Evolutionary conservation across 2,797 vertebrate genomes (phyloP), one percentile per base, ranked within the genome.

Genomic region (Amblyopsis hoosieri): DNA sequence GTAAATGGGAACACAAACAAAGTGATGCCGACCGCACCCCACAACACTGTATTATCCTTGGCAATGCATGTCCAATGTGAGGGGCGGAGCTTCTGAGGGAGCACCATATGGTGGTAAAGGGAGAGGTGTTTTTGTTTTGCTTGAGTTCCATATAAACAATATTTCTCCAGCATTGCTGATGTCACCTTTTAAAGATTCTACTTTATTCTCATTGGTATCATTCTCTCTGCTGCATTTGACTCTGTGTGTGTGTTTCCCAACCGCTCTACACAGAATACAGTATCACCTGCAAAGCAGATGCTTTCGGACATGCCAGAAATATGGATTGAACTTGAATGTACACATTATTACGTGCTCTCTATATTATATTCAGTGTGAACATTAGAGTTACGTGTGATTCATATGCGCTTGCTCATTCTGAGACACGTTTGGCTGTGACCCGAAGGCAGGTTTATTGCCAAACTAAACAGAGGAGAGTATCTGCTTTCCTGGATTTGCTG

Each of bases 401-500:
- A 57, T 57, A 80, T 69, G 45, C 67, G 69, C 48, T 74, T 62
- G 37, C 60, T 74, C 53, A 64, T 58, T 77, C 71, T 72, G 76
- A 75, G 75, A 81, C 83, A 83, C 71, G 74, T 80, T 82, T 84
- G 77, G 79, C 72, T 42, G n/a, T 63, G 70, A 75, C 53, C 60
- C 63, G 59, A 72, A 68, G 69, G 80, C 67, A 74, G 59, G 54
- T 66, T 64, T 64, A 47, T 58, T 64, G 84, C 86, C 84, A 89
- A 86, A 67, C 72, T 69, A 85, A 86, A 89, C 78, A 89, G 72
- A 75, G 78, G 77, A 72, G 78, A 81, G 76, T 76, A 82, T 87
- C 78, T 81, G 64, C 67, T 84, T 89, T 78, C 79, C 57, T 81
- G 75, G 76, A 69, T 75, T 69, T 63, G 51, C 64, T 71, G 48